A percentile compares a stretch with the other conserved stretches of the same genome.
Evolutionary conservation across 2,113 vertebrate species (phyloP).

Genomic region (Dryoscopus gambensis): DNA sequence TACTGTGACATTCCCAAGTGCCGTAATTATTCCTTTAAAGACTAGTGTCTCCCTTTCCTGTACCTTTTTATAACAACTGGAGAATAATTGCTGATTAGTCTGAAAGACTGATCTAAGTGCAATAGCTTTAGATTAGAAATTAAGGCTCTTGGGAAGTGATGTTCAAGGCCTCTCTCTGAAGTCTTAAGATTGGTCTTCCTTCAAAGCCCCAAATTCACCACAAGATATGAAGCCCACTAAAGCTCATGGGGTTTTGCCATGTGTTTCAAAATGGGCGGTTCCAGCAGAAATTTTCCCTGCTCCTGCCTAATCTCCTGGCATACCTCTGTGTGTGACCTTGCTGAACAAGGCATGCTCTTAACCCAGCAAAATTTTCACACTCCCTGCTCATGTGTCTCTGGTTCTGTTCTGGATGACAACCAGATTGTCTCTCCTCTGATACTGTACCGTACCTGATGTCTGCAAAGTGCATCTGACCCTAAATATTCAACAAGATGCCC

Average conservation of each 20-base stretch:
- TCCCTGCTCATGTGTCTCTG: not conserved
- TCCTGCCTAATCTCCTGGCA: not conserved
- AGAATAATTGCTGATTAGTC: not conserved
- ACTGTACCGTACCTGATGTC: rapidly evolving
- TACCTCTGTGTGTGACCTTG: not conserved
- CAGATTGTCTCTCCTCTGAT: not conserved
- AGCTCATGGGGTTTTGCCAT: not conserved
- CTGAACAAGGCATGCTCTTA: not conserved
- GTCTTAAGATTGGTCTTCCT: not conserved
- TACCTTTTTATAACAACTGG: not conserved
- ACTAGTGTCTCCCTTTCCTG: not conserved
- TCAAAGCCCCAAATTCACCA: not conserved
- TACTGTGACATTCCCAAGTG: constrained; percentile 89
- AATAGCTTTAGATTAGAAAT: not conserved
- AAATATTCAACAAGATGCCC: not conserved
- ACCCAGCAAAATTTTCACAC: not conserved
- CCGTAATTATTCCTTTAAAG: constrained; percentile 72
- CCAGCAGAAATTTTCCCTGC: not conserved
- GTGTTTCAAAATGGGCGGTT: not conserved
- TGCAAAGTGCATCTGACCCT: not conserved
- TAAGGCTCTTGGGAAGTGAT: not conserved
- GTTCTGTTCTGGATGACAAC: not conserved
- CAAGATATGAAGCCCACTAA: not conserved
- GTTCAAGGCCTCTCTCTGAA: not conserved
- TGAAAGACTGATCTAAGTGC: not conserved